Percentiles rank a stretch among this genome's conserved stretches.
phyloP scores from a whole-genome alignment of 2,113 vertebrate genomes.

The Sprattus sprattus region DNA sequence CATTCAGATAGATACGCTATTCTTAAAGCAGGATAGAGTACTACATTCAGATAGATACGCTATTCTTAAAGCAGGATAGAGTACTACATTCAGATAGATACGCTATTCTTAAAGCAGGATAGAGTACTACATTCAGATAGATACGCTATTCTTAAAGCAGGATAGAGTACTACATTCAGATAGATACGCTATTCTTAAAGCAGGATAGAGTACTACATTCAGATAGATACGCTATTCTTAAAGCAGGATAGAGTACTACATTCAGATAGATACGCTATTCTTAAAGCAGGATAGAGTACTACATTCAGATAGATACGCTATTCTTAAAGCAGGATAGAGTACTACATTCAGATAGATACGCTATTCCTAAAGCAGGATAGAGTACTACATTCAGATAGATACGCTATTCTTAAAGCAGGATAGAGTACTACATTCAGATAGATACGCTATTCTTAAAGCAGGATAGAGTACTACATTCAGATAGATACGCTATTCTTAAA shows the following conservation, averaged over 20 bases:
- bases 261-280: too few relatives aligned
- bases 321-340: neutral
- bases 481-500: too few relatives aligned
- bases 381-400: neutral
- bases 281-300: neutral
- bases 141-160: too few relatives aligned
- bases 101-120: neutral
- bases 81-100: too few relatives aligned
- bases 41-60: too few relatives aligned
- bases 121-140: neutral
- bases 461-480: neutral
- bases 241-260: neutral
- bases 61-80: neutral
- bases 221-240: too few relatives aligned
- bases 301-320: too few relatives aligned
- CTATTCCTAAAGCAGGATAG: neutral
- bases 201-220: neutral
- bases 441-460: too few relatives aligned
- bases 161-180: neutral
- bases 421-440: neutral
- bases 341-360: too few relatives aligned
- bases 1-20: too few relatives aligned
- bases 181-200: too few relatives aligned
- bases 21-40: neutral
- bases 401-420: neutral